These are phyloP conservation scores for Epinephelus awoara DNA, from an alignment of 2,797 vertebrate genomes.

Conservation along the genomic window DNA sequence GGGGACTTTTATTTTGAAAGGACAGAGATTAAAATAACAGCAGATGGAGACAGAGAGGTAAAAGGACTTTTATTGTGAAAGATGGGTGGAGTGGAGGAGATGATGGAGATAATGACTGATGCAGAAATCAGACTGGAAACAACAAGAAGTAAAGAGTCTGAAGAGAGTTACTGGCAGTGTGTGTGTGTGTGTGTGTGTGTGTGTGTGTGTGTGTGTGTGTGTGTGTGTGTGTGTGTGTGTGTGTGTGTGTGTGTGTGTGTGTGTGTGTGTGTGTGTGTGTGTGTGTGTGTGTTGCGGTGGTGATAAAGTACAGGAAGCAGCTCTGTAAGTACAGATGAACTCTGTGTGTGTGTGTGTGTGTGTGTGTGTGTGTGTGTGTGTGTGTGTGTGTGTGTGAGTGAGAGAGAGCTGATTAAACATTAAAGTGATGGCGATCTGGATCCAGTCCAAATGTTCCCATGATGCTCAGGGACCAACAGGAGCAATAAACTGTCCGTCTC, in stretches of 20 bases:
- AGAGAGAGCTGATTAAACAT: slow-evolving; percentile 75
- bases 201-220: slow-evolving; percentile 3
- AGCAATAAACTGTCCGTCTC: slow-evolving; percentile 27
- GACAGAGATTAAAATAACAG: background rate
- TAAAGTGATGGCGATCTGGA: slow-evolving; percentile 75
- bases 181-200: background rate
- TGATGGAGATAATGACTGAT: slow-evolving; percentile 28
- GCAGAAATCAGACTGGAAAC: slow-evolving; percentile 38
- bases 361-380: too few species aligned
- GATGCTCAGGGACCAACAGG: slow-evolving; percentile 47
- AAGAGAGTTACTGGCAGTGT: slow-evolving; percentile 27
- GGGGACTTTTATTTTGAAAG: slow-evolving; percentile 3
- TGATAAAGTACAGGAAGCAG: slow-evolving; percentile 88
- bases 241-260: background rate
- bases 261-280: slow-evolving; percentile 3
- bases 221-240: background rate
- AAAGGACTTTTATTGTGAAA: slow-evolving; percentile 11
- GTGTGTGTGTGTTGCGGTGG: slow-evolving; percentile 28
- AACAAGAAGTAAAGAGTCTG: slow-evolving; percentile 8
- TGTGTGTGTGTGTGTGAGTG: too few species aligned
- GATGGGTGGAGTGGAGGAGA: background rate
- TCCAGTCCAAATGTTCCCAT: slow-evolving; percentile 64
- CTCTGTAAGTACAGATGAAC: slow-evolving; percentile 85
- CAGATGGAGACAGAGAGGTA: background rate
- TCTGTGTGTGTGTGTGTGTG: slow-evolving; percentile 29